Conservation (phyloP, 2,113 vertebrate species). For the Callocephalon fimbriatum region DNA sequence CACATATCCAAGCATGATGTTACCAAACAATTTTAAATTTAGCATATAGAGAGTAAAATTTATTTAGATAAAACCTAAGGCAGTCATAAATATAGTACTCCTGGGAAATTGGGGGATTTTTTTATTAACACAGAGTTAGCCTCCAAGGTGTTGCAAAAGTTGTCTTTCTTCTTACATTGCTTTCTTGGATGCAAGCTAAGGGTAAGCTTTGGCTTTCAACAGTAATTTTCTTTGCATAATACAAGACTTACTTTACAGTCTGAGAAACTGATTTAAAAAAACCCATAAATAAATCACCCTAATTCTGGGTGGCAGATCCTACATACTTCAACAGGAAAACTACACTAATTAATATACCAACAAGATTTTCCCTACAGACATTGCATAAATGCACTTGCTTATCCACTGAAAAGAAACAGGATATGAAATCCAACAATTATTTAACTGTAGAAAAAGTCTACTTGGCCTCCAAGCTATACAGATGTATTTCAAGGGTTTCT, state of each 20-base stretch:
- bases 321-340: neutral
- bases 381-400: neutral
- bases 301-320: neutral
- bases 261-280: neutral
- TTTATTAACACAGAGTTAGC: neutral
- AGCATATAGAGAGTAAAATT: neutral
- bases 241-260: neutral
- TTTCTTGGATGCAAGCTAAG: neutral
- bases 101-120: neutral
- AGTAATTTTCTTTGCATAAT: neutral
- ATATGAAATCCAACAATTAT: neutral
- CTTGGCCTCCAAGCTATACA: neutral
- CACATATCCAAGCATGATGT: neutral
- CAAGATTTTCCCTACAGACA: neutral
- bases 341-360: neutral
- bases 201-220: neutral
- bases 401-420: neutral
- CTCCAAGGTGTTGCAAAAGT: neutral
- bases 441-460: neutral
- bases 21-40: neutral
- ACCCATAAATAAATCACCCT: neutral
- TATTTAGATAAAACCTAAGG: constrained; percentile 4
- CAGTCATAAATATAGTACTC: neutral
- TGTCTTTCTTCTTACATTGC: neutral
- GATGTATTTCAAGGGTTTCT: neutral